phyloP scores from a whole-genome alignment of 2,113 vertebrate genomes.

The Bubo bubo region DNA sequence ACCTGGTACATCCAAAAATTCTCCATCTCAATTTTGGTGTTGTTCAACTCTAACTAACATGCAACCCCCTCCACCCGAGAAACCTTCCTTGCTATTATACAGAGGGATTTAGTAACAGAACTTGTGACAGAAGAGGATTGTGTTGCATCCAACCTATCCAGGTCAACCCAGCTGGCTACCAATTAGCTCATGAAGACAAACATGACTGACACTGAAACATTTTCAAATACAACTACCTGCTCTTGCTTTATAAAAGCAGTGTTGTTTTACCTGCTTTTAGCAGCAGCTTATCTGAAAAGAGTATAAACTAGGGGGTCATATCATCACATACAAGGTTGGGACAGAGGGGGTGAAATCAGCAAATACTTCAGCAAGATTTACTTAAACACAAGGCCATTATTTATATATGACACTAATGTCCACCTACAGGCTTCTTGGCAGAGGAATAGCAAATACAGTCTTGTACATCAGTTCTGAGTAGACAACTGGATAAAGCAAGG shows the following conservation, averaged over 20 bases:
- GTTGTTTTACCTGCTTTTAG: neutral
- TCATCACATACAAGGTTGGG: neutral
- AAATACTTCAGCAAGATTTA: neutral
- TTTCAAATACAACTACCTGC: neutral
- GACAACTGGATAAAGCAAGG: neutral
- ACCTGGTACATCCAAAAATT: conserved; percentile 92
- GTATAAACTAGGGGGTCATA: neutral
- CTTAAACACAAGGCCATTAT: neutral
- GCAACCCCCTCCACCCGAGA: neutral
- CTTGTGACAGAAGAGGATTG: conserved; percentile 60
- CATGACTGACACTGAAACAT: neutral
- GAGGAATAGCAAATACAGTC: neutral
- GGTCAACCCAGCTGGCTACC: neutral
- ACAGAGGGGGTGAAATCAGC: neutral
- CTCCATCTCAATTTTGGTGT: conserved; percentile 79
- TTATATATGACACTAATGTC: neutral
- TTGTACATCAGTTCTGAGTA: neutral
- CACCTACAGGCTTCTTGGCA: neutral
- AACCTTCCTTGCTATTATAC: conserved; percentile 48
- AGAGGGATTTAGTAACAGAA: conserved; percentile 62
- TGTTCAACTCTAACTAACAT: neutral
- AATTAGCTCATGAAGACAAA: neutral
- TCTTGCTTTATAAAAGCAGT: neutral
- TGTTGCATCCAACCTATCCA: neutral
- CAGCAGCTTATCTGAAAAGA: neutral